phyloP scores from a whole-genome alignment of 2,888 invertebrate genomes.

The Syrphus vitripennis region DNA sequence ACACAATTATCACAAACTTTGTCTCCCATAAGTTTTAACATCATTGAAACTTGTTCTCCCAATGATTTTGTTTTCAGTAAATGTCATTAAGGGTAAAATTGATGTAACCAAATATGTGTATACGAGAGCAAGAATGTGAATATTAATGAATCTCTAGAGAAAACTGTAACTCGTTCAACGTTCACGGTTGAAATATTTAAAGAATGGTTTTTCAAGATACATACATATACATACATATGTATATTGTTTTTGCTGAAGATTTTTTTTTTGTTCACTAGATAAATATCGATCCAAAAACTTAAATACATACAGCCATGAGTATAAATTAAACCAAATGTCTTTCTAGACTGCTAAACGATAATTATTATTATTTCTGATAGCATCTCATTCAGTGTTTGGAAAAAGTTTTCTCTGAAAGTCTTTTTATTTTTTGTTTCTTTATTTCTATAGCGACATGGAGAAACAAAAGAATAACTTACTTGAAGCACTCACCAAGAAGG shows the following conservation, averaged over 20 bases:
- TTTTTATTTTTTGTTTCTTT: slow-evolving; percentile 8
- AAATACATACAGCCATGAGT: background rate
- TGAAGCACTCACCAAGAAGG: slow-evolving; percentile 90
- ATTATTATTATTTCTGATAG: slow-evolving; percentile 22
- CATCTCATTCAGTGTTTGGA: slow-evolving; percentile 4
- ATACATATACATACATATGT: too few species aligned
- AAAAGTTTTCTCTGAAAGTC: slow-evolving; percentile 10
- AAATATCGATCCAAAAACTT: background rate
- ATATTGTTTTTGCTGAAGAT: background rate
- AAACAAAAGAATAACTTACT: slow-evolving; percentile 90
- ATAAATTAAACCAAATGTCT: background rate
- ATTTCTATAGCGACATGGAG: slow-evolving; percentile 87
- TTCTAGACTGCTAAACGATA: background rate
- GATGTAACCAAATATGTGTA: background rate
- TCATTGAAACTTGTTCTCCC: slow-evolving; percentile 20
- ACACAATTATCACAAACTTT: slow-evolving; percentile 39
- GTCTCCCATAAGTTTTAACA: background rate
- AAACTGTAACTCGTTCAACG: background rate
- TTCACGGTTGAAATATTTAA: background rate
- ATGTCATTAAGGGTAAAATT: slow-evolving; percentile 12
- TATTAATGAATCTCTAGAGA: background rate
- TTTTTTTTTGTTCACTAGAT: background rate
- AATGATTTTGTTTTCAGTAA: background rate
- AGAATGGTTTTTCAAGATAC: background rate
- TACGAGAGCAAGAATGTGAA: background rate